phyloP scores from a whole-genome alignment of 1,140 invertebrate genomes.

The Camponotus vicinus region DNA sequence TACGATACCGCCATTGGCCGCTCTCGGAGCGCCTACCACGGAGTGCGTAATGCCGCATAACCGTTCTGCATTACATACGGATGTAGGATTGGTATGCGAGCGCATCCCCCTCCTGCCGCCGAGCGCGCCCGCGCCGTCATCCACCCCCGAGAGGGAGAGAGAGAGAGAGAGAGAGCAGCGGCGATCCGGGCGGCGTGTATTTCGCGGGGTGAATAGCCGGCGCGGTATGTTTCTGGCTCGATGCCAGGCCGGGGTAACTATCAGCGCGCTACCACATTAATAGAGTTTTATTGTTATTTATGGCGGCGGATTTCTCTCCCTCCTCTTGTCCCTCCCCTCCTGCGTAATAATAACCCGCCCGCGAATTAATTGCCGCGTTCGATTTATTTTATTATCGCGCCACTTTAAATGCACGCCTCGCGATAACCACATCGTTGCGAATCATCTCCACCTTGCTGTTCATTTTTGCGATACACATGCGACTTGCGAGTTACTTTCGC shows the following conservation, averaged over 20 bases:
- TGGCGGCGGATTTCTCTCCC: constrained; percentile 64
- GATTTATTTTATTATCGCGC: constrained; percentile 59
- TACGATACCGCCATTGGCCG: constrained; percentile 69
- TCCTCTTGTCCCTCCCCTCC: neutral
- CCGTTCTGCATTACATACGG: constrained; percentile 81
- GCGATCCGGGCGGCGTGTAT: constrained; percentile 68
- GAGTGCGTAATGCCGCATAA: constrained; percentile 80
- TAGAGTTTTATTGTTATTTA: constrained; percentile 87
- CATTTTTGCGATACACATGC: too few species aligned
- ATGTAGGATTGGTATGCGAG: constrained; percentile 77
- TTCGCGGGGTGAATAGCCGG: constrained; percentile 80
- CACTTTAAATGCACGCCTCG: constrained; percentile 32
- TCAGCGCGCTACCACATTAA: constrained; percentile 84
- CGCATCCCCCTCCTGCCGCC: neutral
- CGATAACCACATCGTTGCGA: too few species aligned
- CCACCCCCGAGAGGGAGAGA: neutral
- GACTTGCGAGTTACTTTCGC: too few species aligned
- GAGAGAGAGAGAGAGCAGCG: too few species aligned
- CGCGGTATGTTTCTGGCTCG: constrained; percentile 82
- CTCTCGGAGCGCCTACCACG: constrained; percentile 70
- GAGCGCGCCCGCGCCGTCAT: neutral
- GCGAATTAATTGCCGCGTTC: constrained; percentile 51
- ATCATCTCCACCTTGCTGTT: too few species aligned
- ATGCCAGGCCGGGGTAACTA: constrained; percentile 82
- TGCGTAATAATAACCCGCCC: constrained; percentile 49